Evolutionary conservation across 2,888 invertebrate genomes (phyloP), one percentile per base, ranked within the genome.

Genomic region (Ethmia dodecea): DNA sequence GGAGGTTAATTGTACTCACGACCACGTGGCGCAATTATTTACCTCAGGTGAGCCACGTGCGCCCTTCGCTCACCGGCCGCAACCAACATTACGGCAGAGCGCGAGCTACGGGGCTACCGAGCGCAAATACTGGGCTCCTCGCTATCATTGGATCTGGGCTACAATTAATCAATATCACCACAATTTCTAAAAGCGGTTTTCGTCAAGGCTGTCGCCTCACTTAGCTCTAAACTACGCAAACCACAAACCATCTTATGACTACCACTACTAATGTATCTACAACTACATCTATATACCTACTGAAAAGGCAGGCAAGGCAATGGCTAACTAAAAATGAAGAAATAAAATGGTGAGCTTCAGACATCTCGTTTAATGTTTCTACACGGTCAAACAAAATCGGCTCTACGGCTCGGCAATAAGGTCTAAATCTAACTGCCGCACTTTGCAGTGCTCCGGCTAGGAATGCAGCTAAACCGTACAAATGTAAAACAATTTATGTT

Each of bases 11-110:
- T 81, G 79, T 63, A 64, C 63, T 52, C 52, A 49, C 48, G 45
- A 54, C 73, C 84, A 84, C 84, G 84, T 86, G 84, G 70, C 43
- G 43, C 79, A 84, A 86, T 84, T 84, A 86, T 84, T 86, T 84
- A 86, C 84, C 66, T 52, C 64, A 72, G 66, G 65, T 68, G 42
- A 55, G 41, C 74, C 84, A 83, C 84, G 84, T 83, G 84, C 52
- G 52, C 42, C 40, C 31, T 35, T 28, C 20, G 28, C 31, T 43
- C 36, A 37, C 28, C 27, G n/a, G n/a, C n/a, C n/a, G n/a, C n/a
- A n/a, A n/a, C n/a, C n/a, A n/a, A n/a, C n/a, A n/a, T n/a, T n/a
- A n/a, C n/a, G n/a, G n/a, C n/a, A n/a, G n/a, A n/a, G n/a, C n/a
- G n/a, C n/a, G n/a, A n/a, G n/a, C n/a, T n/a, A n/a, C n/a, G n/a